Evolutionary conservation across 35 echinoderm and acorn worm genomes (phyloP).

Genomic region (Apostichopus californicus): DNA sequence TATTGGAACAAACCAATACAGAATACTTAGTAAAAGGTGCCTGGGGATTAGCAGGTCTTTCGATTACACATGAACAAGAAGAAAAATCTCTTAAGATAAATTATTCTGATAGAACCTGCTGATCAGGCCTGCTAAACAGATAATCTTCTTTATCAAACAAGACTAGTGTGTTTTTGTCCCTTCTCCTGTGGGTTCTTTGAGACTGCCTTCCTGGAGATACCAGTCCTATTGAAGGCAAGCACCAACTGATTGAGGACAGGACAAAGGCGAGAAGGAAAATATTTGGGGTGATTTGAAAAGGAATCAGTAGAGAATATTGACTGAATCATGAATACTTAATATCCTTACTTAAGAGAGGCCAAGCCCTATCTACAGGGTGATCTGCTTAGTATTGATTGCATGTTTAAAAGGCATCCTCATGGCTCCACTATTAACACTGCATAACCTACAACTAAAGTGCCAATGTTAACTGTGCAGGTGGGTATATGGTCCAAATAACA

Average conservation of each 20-base stretch:
- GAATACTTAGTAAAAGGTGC: too few species aligned
- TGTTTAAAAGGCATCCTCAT: slow-evolving; percentile 19
- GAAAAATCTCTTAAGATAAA: not conserved
- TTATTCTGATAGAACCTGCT: not conserved
- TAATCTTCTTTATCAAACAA: not conserved
- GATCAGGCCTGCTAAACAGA: not conserved
- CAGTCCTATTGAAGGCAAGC: not conserved
- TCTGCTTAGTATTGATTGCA: slow-evolving; percentile 31
- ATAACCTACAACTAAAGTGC: too few species aligned
- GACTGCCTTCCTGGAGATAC: not conserved
- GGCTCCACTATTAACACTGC: not conserved
- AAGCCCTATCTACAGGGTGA: not conserved
- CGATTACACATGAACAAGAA: too few species aligned
- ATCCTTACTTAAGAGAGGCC: slow-evolving; percentile 21
- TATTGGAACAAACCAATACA: too few species aligned
- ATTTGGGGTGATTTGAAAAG: slow-evolving; percentile 49
- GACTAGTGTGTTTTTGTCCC: not conserved
- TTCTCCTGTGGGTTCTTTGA: not conserved
- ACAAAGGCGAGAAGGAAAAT: slow-evolving; percentile 28
- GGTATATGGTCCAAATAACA: not conserved
- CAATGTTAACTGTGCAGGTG: too few species aligned
- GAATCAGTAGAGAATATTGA: slow-evolving; percentile 46
- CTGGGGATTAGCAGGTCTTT: too few species aligned
- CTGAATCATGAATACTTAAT: slow-evolving; percentile 41
- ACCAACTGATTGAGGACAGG: slow-evolving; percentile 33